phyloP scores from a whole-genome alignment of 2,113 vertebrate species.

The Sinocyclocheilus anophthalmus region DNA sequence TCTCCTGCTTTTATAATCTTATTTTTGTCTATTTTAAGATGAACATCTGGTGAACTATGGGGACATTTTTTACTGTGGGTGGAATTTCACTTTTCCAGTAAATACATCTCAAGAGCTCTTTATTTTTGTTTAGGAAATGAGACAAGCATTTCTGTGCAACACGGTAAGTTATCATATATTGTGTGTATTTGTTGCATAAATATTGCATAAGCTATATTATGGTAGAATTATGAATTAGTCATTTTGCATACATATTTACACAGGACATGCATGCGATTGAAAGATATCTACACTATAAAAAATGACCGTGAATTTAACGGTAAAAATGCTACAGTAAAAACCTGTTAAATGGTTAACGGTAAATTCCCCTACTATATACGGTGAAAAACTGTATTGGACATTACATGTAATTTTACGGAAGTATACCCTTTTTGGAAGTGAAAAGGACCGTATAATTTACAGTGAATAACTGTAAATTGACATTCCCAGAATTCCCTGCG shows the following conservation, averaged over 20 bases:
- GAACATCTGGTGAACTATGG: slow-evolving; percentile 17
- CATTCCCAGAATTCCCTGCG: no score
- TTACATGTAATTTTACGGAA: no score
- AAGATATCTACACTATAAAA: not conserved
- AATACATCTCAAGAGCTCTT: not conserved
- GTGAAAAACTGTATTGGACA: no score
- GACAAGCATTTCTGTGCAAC: not conserved
- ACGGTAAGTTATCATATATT: not conserved
- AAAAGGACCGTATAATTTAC: no score
- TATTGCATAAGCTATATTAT: not conserved
- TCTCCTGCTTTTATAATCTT: not conserved
- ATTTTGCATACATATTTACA: not conserved
- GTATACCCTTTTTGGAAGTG: no score
- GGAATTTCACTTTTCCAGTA: slow-evolving; percentile 2
- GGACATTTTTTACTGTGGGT: not conserved
- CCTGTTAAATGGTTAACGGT: no score
- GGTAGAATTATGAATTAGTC: not conserved
- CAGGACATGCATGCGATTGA: not conserved
- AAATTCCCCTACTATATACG: no score
- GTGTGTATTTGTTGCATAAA: not conserved
- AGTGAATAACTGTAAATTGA: no score
- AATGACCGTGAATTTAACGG: no score
- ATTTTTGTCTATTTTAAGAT: slow-evolving; percentile 5
- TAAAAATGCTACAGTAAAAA: no score
- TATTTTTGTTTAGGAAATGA: not conserved